Evolutionary conservation across 2,113 vertebrate species (phyloP), one percentile per base, ranked within the genome.

Genomic region (Cettia cetti): DNA sequence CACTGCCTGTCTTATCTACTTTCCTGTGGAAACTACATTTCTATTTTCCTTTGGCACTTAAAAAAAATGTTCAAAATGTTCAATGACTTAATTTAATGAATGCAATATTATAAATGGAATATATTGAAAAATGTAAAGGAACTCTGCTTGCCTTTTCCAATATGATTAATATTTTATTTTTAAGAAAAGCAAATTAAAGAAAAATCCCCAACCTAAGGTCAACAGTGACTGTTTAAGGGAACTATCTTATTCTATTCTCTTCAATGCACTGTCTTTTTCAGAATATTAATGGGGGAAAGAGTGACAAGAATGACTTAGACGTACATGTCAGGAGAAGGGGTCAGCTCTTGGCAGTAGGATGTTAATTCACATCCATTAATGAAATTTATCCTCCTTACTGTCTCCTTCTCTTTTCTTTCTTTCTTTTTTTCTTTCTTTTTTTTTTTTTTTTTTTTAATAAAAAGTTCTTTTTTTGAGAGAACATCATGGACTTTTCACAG

Each of bases 161-260:
- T 98, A 97, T 97, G 97, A 98, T 99, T 99, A 99, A 99, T 99
- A 99, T 99, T 99, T 99, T 98, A 99, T 99, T 98, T 98, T 98
- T 98, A 98, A 99, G 98, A 98, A 99, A 99, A 99, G 98, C 98
- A 98, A 99, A 99, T 98, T 99, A 98, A 98, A 99, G 98, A 97
- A 97, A 98, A 98, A 98, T 97, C 98, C 96, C 92, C 98, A 98
- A 99, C 98, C 97, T 98, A 96, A 98, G 99, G 99, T 99, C 99
- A 99, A 98, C 97, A 98, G 98, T 98, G 97, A 97, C 98, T 98
- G 98, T 98, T 99, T 98, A 98, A 99, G 98, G 98, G 98, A 99
- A 98, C 98, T 98, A 97, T 98, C 97, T 98, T 98, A 98, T 98
- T 98, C 98, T 97, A 95, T 97, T 98, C 98, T 98, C 97, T 98